These are phyloP conservation scores for Cheilosia grossa DNA, from an alignment of 2,888 invertebrate species.

Conservation along the genomic window DNA sequence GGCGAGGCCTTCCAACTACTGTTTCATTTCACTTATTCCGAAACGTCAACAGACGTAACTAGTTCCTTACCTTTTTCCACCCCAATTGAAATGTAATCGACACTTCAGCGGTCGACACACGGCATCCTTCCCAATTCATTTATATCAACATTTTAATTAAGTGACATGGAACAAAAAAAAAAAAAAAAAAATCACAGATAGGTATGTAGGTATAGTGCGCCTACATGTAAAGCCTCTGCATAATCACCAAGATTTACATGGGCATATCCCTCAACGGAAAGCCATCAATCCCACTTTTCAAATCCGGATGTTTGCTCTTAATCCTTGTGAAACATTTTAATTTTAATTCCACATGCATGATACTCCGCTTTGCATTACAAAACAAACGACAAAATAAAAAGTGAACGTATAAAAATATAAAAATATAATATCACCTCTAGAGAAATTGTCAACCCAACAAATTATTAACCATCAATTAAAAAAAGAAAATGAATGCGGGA, in stretches of 20 bases:
- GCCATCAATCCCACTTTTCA: constrained; percentile 65
- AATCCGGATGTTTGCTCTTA: constrained; percentile 58
- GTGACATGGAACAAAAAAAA: not conserved
- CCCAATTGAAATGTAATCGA: no score
- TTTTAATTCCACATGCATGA: constrained; percentile 48
- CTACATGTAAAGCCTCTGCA: constrained; percentile 15
- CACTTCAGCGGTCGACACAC: no score
- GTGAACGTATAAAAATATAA: constrained; percentile 25
- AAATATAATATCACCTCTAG: constrained; percentile 48
- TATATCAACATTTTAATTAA: not conserved
- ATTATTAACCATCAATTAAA: constrained; percentile 72
- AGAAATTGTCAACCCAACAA: constrained; percentile 60
- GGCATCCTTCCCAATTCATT: no score
- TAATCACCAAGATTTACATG: constrained; percentile 58
- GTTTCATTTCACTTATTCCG: no score
- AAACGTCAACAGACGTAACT: no score
- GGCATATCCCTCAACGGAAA: constrained; percentile 41
- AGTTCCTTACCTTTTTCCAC: no score
- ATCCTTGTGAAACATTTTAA: constrained; percentile 62
- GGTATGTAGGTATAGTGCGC: not conserved
- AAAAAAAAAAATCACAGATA: not conserved
- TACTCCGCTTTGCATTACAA: constrained; percentile 30
- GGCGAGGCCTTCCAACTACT: no score
- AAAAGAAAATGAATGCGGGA: constrained; percentile 52
- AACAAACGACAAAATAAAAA: constrained; percentile 20